Evolutionary conservation across 23 tunicate genomes (phyloP).

Genomic region (Trididemnum nubilum): DNA sequence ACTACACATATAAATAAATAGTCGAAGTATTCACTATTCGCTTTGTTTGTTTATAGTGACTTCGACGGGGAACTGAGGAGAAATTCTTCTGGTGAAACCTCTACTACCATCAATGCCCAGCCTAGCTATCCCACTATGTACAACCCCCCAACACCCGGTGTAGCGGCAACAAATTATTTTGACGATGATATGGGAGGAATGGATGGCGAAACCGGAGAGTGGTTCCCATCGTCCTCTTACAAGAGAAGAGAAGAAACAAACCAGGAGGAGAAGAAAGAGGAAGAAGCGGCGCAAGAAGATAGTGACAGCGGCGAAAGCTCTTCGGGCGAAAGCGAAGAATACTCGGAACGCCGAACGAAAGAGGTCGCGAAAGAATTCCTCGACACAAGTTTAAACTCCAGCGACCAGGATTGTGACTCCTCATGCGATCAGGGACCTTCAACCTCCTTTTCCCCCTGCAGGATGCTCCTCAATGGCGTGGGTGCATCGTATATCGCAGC

Average conservation of each 20-base stretch:
- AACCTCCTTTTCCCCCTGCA: not conserved
- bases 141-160: too few species aligned
- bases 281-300: not conserved
- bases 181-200: slow-evolving; percentile 40
- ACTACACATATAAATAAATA: too few species aligned
- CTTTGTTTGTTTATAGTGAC: not conserved
- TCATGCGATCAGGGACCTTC: not conserved
- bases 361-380: slow-evolving; percentile 9
- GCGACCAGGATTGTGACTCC: not conserved
- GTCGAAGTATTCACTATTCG: too few species aligned
- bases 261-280: not conserved
- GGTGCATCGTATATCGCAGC: not conserved
- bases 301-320: not conserved
- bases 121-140: too few species aligned
- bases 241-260: not conserved
- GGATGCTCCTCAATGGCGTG: not conserved
- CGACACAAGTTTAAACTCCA: not conserved
- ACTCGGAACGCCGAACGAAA: not conserved
- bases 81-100: not conserved
- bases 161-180: too few species aligned
- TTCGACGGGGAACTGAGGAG: not conserved
- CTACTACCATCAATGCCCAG: too few species aligned
- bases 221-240: slow-evolving; percentile 16
- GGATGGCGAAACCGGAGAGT: slow-evolving; percentile 48
- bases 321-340: slow-evolving; percentile 5